Base-by-base conservation (phyloP, 2,888 invertebrate genomes). In the Mythimna pallens region DNA sequence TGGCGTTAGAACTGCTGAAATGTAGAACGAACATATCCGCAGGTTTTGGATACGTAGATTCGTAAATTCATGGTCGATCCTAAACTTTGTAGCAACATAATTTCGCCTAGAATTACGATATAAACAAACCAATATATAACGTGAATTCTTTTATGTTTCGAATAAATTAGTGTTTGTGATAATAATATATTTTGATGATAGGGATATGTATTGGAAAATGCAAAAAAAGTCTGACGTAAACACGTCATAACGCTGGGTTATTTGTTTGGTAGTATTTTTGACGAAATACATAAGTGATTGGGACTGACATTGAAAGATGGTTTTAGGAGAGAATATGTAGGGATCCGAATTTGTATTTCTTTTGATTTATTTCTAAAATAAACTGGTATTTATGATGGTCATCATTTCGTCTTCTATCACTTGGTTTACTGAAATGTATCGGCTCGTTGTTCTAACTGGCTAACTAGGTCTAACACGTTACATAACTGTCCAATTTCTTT, bases 41-140 rank as follows among this genome's bases (percentile, higher is more conserved):
- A 65, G 17, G 64, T 7, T 61, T 59, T 0, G 20, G 10, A n/a
- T 66, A 52, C 54, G 50, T 70, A 36, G 50, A 55, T 64, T 52
- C 55, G 25, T 20, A 55, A 59, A 73, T 64, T 64, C 55, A 78
- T 34, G n/a, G 17, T 14, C 40, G 50, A 40, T 55, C 17, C 43
- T 36, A 54, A 50, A 50, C 47, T 59, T 55, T 59, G 36, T 54
- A 64, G 50, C 40, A 54, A 47, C 73, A 57, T 66, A 50, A 78
- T 73, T 72, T 63, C 7, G 0, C 57, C 40, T 58, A 58, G 30
- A 73, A 78, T 66, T 52, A 65, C 73, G 79, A 57, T 73, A 30
- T 54, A 78, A 78, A 77, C 73, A 77, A 78, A 78, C 50, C 62
- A 50, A 77, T 52, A 73, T 7, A 36, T 54, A 64, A 73, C 25